Conservation (phyloP, 2,797 vertebrate species). For the Todus mexicanus region DNA sequence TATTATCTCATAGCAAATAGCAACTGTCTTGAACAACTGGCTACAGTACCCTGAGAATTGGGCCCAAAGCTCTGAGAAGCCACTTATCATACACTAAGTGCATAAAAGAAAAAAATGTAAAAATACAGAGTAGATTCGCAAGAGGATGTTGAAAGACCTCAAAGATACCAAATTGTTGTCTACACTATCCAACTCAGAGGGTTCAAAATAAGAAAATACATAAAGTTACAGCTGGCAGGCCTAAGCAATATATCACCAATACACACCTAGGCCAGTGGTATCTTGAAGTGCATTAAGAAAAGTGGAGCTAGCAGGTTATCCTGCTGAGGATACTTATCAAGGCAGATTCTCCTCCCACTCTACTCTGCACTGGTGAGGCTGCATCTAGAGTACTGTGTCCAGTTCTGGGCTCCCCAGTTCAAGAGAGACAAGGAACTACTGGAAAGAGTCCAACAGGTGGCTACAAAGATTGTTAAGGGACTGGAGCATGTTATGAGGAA, state of each 20-base stretch:
- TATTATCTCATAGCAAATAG: not conserved
- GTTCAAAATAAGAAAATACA: not conserved
- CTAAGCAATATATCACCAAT: not conserved
- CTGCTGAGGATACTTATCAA: not conserved
- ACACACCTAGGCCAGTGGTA: not conserved
- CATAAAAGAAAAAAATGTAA: not conserved
- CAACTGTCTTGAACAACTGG: not conserved
- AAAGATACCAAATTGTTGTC: not conserved
- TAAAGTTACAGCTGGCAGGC: not conserved
- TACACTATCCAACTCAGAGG: not conserved
- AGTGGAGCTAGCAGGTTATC: not conserved
- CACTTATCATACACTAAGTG: not conserved
- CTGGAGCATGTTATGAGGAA: not conserved
- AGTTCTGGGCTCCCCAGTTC: not conserved
- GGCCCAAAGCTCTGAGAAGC: not conserved
- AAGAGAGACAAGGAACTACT: not conserved
- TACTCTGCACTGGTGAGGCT: not conserved
- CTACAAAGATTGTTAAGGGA: not conserved
- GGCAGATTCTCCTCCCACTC: not conserved
- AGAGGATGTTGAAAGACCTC: not conserved
- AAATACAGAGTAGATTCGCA: not conserved
- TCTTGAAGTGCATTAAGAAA: not conserved
- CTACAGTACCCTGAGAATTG: not conserved
- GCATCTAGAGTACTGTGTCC: not conserved
- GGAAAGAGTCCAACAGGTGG: not conserved